Base-by-base conservation (phyloP, 2,888 invertebrate species). In the Andrena bucephala region DNA sequence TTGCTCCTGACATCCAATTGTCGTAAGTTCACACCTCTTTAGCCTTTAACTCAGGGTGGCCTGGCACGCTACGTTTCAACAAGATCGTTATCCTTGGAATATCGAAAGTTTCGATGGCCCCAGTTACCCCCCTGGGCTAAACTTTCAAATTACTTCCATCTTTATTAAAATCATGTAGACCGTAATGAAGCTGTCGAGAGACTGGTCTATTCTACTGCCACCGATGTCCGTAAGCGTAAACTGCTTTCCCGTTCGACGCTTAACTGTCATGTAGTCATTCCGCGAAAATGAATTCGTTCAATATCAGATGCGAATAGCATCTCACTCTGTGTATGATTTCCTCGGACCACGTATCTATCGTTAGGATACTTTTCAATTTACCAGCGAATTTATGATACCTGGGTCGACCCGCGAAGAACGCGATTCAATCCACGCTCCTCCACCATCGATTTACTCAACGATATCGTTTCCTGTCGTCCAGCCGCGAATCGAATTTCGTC, bases 21-120 rank as follows among this genome's bases (percentile, higher is more conserved):
- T 85, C 87, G 87, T 83, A 87, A 83, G 86, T 87, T 87, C 81
- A 80, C 86, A 77, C 84, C 83, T 82, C 76, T 68, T 86, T 88
- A 83, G 82, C 85, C 80, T 81, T 83, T 72, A 80, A 77, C 73
- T 63, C 31, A 27, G 13, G 7, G 16, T 54, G 36, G n/a, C 54
- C 48, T 29, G 54, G 82, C 72, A 50, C 59, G 54, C 72, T 57
- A 52, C 77, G 77, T 75, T 86, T 83, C 83, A 60, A 77, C 81
- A 68, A 83, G 85, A 83, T 83, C 79, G 77, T 88, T 88, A 86
- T 80, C 77, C 77, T 62, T 66, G 59, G 76, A 67, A 79, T 86
- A 86, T 86, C 86, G 81, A 72, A 74, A 87, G 80, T 84, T 67
- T 65, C 74, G 36, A 52, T 59, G 54, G 27, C 27, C 27, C 63